A percentile compares a stretch with the other conserved stretches of the same genome.
Conservation (phyloP, 2,888 invertebrate species). For the Leucania comma region DNA sequence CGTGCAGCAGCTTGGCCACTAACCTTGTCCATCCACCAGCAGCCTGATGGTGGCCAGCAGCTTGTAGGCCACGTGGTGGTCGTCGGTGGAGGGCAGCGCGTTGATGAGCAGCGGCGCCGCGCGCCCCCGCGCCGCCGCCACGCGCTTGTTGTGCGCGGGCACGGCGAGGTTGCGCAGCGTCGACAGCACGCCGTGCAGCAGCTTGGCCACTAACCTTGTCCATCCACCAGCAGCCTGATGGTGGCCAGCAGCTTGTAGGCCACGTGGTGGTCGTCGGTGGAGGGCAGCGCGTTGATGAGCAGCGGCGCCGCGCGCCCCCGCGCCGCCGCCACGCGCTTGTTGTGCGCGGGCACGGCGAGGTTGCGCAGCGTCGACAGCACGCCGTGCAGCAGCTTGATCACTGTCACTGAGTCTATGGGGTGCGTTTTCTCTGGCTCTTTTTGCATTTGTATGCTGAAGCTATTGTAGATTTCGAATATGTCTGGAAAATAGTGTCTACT, state of each 20-base stretch:
- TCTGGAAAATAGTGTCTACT: conserved; percentile 67
- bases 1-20: conserved; percentile 92
- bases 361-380: conserved; percentile 95
- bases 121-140: conserved; percentile 92
- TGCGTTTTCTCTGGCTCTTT: conserved; percentile 64
- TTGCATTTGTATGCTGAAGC: conserved; percentile 67
- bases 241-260: conserved; percentile 97
- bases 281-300: conserved; percentile 93
- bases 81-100: conserved; percentile 92
- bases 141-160: conserved; percentile 93
- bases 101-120: conserved; percentile 90
- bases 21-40: conserved; percentile 96
- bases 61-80: conserved; percentile 96
- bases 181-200: conserved; percentile 94
- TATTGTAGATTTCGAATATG: conserved; percentile 81
- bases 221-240: conserved; percentile 96
- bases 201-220: conserved; percentile 92
- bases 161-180: conserved; percentile 95
- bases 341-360: conserved; percentile 93
- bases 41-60: conserved; percentile 96
- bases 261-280: conserved; percentile 94
- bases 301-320: conserved; percentile 89
- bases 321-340: conserved; percentile 94
- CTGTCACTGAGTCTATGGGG: conserved; percentile 69
- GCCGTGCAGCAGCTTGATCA: conserved; percentile 92